Conservation (phyloP, 92 coral and sea anemone species). For the Parazoanthus swiftii region DNA sequence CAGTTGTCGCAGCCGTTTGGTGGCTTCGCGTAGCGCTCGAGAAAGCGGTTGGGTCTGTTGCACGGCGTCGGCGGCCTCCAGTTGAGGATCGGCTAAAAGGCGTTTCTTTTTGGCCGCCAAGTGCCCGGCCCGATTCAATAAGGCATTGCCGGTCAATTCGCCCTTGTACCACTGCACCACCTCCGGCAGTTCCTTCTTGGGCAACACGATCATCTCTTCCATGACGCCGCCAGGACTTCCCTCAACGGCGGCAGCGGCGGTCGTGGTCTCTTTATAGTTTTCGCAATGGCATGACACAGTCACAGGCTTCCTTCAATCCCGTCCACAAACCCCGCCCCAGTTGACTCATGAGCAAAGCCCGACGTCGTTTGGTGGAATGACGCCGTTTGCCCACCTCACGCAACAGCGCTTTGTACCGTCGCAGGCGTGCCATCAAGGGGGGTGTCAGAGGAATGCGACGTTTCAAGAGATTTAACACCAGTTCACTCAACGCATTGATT, state of each 20-base stretch:
- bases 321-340: constrained; percentile 35
- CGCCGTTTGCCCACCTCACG: constrained; percentile 47
- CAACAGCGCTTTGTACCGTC: constrained; percentile 34
- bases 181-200: constrained; percentile 4
- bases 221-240: neutral
- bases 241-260: too few relatives aligned
- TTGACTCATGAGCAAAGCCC: constrained; percentile 21
- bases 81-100: neutral
- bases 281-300: constrained; percentile 34
- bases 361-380: constrained; percentile 39
- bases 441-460: constrained; percentile 39
- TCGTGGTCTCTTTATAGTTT: constrained; percentile 38
- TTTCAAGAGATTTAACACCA: constrained; percentile 44
- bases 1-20: constrained; percentile 31
- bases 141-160: constrained; percentile 19
- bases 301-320: constrained; percentile 4
- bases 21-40: constrained; percentile 24
- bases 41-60: constrained; percentile 23
- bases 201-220: constrained; percentile 32
- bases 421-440: constrained; percentile 28
- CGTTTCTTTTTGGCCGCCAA: constrained; percentile 39
- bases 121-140: constrained; percentile 22
- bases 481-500: constrained; percentile 43
- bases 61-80: constrained; percentile 17
- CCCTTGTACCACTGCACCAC: constrained; percentile 20